Percentiles rank a stretch among this genome's conserved stretches.
phyloP scores from a whole-genome alignment of 2,888 invertebrate species.

The Morpho deidamia region DNA sequence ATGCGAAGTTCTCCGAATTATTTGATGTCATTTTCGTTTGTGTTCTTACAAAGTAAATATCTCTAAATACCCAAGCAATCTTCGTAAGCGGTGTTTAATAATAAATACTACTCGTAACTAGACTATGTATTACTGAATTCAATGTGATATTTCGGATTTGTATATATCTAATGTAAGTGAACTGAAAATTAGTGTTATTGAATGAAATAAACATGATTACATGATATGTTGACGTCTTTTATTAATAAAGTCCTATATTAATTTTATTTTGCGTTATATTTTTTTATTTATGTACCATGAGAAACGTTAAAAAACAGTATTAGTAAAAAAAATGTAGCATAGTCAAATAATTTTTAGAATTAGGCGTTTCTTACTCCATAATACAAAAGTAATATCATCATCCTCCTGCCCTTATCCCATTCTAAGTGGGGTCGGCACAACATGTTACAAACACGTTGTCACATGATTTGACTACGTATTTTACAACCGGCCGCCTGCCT shows the following conservation, averaged over 20 bases:
- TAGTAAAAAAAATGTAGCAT: too few relatives aligned
- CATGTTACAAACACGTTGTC: too few relatives aligned
- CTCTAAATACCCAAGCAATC: constrained; percentile 4
- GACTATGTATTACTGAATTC: constrained; percentile 48
- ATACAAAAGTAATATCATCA: too few relatives aligned
- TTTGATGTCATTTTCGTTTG: neutral
- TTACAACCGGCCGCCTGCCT: too few relatives aligned
- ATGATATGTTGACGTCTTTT: neutral
- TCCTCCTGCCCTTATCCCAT: too few relatives aligned
- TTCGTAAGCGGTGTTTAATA: neutral
- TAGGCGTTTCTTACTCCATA: too few relatives aligned
- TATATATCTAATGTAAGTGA: constrained; percentile 55
- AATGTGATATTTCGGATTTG: constrained; percentile 67
- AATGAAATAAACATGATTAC: constrained; percentile 43
- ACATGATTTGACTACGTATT: too few relatives aligned
- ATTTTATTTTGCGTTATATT: constrained; percentile 13
- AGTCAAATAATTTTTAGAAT: too few relatives aligned
- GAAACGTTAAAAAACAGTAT: too few relatives aligned
- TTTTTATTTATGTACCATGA: neutral
- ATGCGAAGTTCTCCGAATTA: neutral
- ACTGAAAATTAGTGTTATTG: constrained; percentile 53
- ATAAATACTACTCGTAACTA: constrained; percentile 15
- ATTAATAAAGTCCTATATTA: constrained; percentile 31
- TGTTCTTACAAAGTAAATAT: neutral
- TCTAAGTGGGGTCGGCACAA: too few relatives aligned